Evolutionary conservation across 2,797 vertebrate genomes (phyloP).

Genomic region (Parauchenoglanis ngamensis): DNA sequence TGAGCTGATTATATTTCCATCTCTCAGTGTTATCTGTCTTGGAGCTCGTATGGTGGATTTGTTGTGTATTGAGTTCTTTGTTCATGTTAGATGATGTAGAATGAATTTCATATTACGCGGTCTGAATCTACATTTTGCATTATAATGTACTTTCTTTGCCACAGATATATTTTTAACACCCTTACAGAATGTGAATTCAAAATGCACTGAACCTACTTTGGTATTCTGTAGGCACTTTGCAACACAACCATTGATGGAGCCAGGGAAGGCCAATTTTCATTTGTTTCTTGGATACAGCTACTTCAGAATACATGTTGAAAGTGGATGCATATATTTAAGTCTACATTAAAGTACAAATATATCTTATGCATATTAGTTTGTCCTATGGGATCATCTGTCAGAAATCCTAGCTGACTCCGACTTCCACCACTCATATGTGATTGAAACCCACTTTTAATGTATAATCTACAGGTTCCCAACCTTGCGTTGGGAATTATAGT

Average conservation of each 20-base stretch:
- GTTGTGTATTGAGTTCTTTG: constrained; percentile 38
- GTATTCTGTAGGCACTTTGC: neutral
- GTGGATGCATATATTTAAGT: neutral
- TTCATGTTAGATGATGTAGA: constrained; percentile 37
- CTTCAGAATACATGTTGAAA: neutral
- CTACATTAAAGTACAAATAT: neutral
- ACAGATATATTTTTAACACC: constrained; percentile 28
- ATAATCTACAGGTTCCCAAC: neutral
- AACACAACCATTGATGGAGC: neutral
- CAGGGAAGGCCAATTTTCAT: neutral
- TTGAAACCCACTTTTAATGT: neutral
- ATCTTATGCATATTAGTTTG: neutral
- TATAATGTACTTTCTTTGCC: constrained; percentile 31
- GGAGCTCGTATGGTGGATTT: constrained; percentile 42
- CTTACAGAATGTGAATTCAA: neutral
- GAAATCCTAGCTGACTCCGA: neutral
- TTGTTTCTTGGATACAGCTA: neutral
- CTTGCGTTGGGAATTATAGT: neutral
- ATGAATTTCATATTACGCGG: constrained; percentile 40
- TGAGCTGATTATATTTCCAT: constrained; percentile 54
- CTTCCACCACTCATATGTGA: neutral
- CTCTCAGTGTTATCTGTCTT: constrained; percentile 49
- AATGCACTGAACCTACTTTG: neutral
- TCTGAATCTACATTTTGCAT: constrained; percentile 31
- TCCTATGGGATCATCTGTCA: neutral